phyloP scores from a whole-genome alignment of 2,888 invertebrate genomes.

The Mythimna lalbum region DNA sequence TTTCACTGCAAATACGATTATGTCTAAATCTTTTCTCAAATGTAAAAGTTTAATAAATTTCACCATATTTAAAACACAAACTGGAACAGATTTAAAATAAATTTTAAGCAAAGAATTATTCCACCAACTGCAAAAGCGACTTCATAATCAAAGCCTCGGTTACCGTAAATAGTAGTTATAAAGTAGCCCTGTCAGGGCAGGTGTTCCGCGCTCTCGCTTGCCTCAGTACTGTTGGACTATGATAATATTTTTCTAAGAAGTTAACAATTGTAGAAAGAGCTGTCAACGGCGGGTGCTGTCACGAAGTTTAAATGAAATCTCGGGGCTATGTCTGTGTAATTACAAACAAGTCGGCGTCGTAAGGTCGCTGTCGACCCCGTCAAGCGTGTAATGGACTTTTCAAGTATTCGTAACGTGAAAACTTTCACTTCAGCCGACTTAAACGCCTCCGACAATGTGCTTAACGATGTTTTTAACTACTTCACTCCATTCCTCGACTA shows the following conservation, averaged over 20 bases:
- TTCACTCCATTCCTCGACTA: constrained; percentile 80
- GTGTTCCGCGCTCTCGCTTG: constrained; percentile 31
- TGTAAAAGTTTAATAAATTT: background rate
- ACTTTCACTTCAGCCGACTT: constrained; percentile 85
- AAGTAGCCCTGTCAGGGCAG: constrained; percentile 37
- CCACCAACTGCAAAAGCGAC: constrained; percentile 20
- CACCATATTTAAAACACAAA: background rate
- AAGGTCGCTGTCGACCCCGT: constrained; percentile 82
- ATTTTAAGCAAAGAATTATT: constrained; percentile 26
- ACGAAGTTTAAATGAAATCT: constrained; percentile 88
- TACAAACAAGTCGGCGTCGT: constrained; percentile 84
- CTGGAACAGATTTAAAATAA: constrained; percentile 16
- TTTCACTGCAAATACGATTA: background rate
- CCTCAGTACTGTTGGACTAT: constrained; percentile 39
- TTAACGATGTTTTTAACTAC: constrained; percentile 89
- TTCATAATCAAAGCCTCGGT: constrained; percentile 44
- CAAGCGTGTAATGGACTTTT: constrained; percentile 89
- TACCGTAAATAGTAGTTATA: constrained; percentile 45
- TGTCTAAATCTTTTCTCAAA: background rate
- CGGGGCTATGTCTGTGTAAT: constrained; percentile 86
- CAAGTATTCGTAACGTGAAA: constrained; percentile 89
- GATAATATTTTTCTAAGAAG: constrained; percentile 76
- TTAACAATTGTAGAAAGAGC: constrained; percentile 80
- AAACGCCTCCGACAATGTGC: constrained; percentile 87
- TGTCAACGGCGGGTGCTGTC: constrained; percentile 80